Evolutionary conservation across 1,140 invertebrate species (phyloP), one percentile per base, ranked within the genome.

Genomic region (Pseudachorutes palmiensis): DNA sequence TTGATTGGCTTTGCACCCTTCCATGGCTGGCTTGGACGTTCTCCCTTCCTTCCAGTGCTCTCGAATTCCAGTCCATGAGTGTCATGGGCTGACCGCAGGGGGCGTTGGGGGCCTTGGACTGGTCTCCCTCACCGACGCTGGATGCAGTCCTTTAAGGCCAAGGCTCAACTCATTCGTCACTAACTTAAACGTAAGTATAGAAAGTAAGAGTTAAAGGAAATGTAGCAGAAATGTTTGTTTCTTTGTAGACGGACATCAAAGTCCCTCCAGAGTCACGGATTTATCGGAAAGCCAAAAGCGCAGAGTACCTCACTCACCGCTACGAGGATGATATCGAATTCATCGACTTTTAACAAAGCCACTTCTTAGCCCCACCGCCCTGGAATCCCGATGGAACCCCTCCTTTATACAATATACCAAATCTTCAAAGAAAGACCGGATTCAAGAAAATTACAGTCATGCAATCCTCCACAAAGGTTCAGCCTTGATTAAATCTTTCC

Each of bases 91-190:
- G 24, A 57, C 22, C 14, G 33, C 24, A 29, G 62, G 32, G n/a
- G 49, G 12, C 41, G 51, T 2, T 1, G 24, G 61, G 19, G 1
- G 19, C n/a, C 9, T 68, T 51, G 64, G 68, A 16, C 28, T 69
- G 30, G 70, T 71, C n/a, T 60, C 70, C 19, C 36, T 71, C 1
- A 65, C 66, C 16, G 72, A 74, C n/a, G 24, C 64, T 63, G 72
- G 70, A 36, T 74, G 72, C 59, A 68, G 65, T 55, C 69, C 69
- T 19, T 65, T 73, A 61, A 58, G 71, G 60, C 68, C 65, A 33
- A 65, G 71, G 62, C 57, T 72, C 49, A 72, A 72, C 45, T 72
- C 71, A 14, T 72, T 72, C 65, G 62, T 72, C 30, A 67, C 12
- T 16, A 16, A 55, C 61, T 41, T 45, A 68, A 66, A 41, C 63